Evolutionary conservation across 2,113 vertebrate species (phyloP).

Genomic region (Crotalus horridus): DNA sequence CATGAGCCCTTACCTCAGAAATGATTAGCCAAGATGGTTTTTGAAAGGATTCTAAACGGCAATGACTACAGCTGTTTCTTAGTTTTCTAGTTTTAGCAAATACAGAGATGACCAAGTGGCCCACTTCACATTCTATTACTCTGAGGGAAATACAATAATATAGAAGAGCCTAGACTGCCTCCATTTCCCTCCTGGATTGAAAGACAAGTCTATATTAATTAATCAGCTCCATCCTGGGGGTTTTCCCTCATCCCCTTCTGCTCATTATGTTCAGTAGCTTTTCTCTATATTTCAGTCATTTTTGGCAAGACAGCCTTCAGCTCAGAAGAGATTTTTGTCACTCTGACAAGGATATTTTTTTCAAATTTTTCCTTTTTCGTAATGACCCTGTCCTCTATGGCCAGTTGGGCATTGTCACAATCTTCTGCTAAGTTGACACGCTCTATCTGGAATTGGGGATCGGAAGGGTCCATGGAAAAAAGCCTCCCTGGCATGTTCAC

Average conservation of each 20-base stretch:
- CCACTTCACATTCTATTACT: no score
- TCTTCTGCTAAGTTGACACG: not conserved
- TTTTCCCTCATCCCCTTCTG: slow-evolving; percentile 17
- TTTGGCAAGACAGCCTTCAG: slow-evolving; percentile 36
- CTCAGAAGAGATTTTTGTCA: slow-evolving; percentile 32
- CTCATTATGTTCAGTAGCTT: slow-evolving; percentile 3
- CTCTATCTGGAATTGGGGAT: slow-evolving; percentile 20
- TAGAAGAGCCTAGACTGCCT: not conserved
- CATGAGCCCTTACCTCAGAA: no score
- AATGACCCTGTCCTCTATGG: slow-evolving; percentile 14
- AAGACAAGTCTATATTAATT: not conserved
- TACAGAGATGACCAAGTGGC: no score
- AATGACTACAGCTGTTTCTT: no score
- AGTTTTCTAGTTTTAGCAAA: no score
- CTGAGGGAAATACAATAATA: no score
- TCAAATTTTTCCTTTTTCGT: slow-evolving; percentile 48
- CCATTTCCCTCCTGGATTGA: not conserved
- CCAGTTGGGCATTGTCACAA: slow-evolving; percentile 31
- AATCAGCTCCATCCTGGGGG: not conserved
- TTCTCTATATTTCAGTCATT: slow-evolving; percentile 24
- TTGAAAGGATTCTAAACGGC: no score
- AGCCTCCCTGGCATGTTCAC: slow-evolving; percentile 46
- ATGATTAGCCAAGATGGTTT: no score
- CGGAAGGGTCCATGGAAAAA: slow-evolving; percentile 41
- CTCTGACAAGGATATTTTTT: slow-evolving; percentile 19